These are phyloP conservation scores for Cyprinodon variegatus DNA, from an alignment of 2,113 vertebrate species.

Conservation along the genomic window DNA sequence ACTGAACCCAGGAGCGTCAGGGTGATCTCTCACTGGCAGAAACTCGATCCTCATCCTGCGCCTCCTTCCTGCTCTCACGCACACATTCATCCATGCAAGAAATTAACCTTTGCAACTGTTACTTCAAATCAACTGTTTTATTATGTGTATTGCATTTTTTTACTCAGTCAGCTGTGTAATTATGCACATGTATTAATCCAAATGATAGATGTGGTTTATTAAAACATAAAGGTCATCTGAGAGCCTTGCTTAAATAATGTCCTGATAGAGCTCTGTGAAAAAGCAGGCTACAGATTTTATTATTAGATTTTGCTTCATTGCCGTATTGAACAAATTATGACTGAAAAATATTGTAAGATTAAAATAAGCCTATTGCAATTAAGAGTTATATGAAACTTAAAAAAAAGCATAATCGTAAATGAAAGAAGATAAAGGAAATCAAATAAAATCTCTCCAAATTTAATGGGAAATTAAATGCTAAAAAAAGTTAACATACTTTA, in stretches of 20 bases:
- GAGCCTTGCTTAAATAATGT: neutral
- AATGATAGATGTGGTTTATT: slow-evolving; percentile 8
- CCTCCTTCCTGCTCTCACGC: slow-evolving; percentile 43
- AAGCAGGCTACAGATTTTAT: no score
- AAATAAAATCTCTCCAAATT: no score
- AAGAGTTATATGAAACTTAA: no score
- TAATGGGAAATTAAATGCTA: no score
- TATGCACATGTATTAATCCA: slow-evolving; percentile 10
- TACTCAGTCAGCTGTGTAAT: slow-evolving; percentile 18
- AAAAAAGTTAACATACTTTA: no score
- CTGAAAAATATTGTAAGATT: no score
- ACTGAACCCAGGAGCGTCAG: slow-evolving; percentile 61
- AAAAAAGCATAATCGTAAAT: no score
- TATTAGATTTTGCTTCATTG: no score
- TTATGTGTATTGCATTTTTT: neutral
- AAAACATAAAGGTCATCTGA: slow-evolving; percentile 53
- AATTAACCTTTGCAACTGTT: slow-evolving; percentile 52
- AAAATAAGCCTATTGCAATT: no score
- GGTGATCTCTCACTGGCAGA: slow-evolving; percentile 68
- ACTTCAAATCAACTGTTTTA: slow-evolving; percentile 34
- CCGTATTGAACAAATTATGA: no score
- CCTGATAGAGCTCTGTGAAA: no score
- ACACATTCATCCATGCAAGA: slow-evolving; percentile 22
- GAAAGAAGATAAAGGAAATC: no score
- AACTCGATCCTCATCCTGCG: slow-evolving; percentile 62